Conservation (phyloP, 1,140 invertebrate species). For the Paraescarpia echinospica region DNA sequence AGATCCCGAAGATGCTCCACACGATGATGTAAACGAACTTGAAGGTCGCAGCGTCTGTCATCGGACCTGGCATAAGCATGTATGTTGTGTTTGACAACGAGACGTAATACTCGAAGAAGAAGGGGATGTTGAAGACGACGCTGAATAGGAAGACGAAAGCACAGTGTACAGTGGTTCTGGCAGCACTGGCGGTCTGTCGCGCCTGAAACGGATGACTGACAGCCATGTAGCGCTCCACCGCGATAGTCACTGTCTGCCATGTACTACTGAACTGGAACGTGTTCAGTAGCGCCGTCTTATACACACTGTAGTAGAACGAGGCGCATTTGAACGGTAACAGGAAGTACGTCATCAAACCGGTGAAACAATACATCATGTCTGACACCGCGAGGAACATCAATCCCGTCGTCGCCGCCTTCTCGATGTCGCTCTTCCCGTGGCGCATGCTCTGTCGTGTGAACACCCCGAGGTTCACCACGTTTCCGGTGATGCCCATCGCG, state of each 20-base stretch:
- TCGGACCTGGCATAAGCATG: conserved; percentile 15
- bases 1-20: conserved; percentile 19
- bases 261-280: conserved; percentile 29
- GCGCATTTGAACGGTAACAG: background rate
- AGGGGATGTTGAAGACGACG: conserved; percentile 23
- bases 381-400: conserved; percentile 26
- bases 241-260: conserved; percentile 25
- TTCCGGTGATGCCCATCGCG: conserved; percentile 14
- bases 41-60: background rate
- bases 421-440: conserved; percentile 8
- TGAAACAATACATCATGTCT: conserved; percentile 25
- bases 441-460: conserved; percentile 12
- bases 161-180: background rate
- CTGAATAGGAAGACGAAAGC: background rate
- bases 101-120: conserved; percentile 18
- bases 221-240: conserved; percentile 28
- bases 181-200: conserved; percentile 1
- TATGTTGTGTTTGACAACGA: background rate
- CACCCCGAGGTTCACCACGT: conserved; percentile 6
- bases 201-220: conserved; percentile 29
- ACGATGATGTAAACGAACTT: conserved; percentile 15
- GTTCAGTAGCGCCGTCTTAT: conserved; percentile 22
- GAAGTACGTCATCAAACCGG: conserved; percentile 17
- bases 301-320: conserved; percentile 22
- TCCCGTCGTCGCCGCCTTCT: conserved; percentile 13